phyloP scores from a whole-genome alignment of 1,140 invertebrate species.

The Drosophila pectinifera region DNA sequence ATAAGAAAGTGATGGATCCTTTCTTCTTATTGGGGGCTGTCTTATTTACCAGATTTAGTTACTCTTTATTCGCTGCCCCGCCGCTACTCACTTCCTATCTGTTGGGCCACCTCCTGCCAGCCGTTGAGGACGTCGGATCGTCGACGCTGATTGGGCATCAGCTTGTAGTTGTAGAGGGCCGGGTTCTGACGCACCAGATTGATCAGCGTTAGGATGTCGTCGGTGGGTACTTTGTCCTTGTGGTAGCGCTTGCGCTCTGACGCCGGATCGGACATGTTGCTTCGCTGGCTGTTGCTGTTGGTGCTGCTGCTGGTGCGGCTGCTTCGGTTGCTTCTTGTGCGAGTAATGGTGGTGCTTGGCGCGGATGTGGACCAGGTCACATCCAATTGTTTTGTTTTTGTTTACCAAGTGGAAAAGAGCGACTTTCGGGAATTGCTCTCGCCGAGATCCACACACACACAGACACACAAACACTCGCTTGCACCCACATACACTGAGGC shows the following conservation, averaged over 20 bases:
- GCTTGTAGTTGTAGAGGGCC: conserved; percentile 80
- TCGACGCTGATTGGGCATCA: conserved; percentile 75
- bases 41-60: too few species aligned
- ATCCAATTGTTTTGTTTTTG: conserved; percentile 37
- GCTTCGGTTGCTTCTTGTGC: not conserved
- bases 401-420: conserved; percentile 27
- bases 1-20: too few species aligned
- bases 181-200: conserved; percentile 81
- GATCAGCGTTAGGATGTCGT: conserved; percentile 79
- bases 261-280: conserved; percentile 63
- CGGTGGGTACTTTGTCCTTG: conserved; percentile 79
- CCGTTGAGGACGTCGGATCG: conserved; percentile 76
- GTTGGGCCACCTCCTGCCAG: conserved; percentile 75
- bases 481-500: conserved; percentile 4
- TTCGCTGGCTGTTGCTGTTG: conserved; percentile 24
- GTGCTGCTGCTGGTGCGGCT: not conserved
- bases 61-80: too few species aligned
- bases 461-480: not conserved
- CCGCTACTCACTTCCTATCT: conserved; percentile 75
- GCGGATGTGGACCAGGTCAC: conserved; percentile 20
- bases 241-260: conserved; percentile 81
- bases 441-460: conserved; percentile 8
- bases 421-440: conserved; percentile 23
- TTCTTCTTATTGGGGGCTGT: too few species aligned
- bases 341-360: conserved; percentile 9